Evolutionary conservation across 2,113 vertebrate genomes (phyloP).

Genomic region (Nannospalax galili): DNA sequence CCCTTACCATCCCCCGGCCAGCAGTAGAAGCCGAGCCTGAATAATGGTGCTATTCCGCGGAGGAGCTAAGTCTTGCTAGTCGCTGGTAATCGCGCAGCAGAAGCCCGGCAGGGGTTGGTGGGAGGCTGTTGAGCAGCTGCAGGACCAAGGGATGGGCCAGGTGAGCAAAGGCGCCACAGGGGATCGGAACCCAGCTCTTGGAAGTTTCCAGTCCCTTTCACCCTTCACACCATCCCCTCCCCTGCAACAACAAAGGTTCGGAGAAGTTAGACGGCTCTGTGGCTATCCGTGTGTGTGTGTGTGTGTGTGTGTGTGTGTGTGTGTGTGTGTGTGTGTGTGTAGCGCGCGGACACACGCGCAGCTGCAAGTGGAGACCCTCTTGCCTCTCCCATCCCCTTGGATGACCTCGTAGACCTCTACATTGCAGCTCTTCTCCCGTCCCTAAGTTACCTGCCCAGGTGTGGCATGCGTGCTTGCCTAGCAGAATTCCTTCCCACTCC

Average conservation of each 20-base stretch:
- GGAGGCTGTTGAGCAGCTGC: background rate
- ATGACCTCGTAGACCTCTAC: background rate
- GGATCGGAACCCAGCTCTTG: background rate
- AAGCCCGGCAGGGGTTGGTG: background rate
- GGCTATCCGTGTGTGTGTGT: background rate
- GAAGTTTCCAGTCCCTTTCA: background rate
- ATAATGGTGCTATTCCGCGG: background rate
- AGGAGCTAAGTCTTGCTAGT: background rate
- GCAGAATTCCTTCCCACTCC: background rate
- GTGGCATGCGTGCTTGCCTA: background rate
- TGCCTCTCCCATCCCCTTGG: background rate
- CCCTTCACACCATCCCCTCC: background rate
- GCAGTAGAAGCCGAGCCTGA: background rate
- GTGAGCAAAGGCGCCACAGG: background rate
- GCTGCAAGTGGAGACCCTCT: background rate
- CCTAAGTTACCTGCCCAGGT: background rate
- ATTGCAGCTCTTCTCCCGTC: background rate
- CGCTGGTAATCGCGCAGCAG: background rate
- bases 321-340: background rate
- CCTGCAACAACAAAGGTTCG: rapidly evolving
- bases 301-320: background rate
- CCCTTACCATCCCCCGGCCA: background rate
- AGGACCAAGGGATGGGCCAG: too few species aligned
- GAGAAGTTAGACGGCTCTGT: background rate
- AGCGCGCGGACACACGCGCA: background rate